A percentile compares a stretch with the other conserved stretches of the same genome.
These are phyloP conservation scores for Nymphalis urticae DNA, from an alignment of 2,888 invertebrate species.

Conservation along the genomic window DNA sequence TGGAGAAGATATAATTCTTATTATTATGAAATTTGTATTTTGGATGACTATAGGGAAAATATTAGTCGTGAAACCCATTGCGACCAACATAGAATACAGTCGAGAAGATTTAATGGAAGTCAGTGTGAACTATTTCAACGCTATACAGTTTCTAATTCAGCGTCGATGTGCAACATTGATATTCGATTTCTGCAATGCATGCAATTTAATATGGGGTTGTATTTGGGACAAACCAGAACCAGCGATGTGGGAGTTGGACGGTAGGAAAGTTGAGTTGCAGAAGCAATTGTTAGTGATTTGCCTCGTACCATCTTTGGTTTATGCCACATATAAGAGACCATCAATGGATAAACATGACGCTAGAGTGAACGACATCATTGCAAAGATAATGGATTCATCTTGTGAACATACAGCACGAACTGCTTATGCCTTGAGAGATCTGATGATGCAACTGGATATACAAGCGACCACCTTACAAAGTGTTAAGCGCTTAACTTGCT, in stretches of 20 bases:
- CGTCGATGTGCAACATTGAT: constrained; percentile 55
- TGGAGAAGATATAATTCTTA: constrained; percentile 68
- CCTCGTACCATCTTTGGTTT: constrained; percentile 82
- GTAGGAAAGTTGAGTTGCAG: constrained; percentile 68
- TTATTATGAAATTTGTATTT: constrained; percentile 75
- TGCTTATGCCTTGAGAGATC: constrained; percentile 82
- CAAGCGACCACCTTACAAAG: constrained; percentile 75
- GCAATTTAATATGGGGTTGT: constrained; percentile 58
- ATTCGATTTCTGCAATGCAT: constrained; percentile 63
- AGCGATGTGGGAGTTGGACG: constrained; percentile 44
- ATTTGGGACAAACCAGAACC: constrained; percentile 54
- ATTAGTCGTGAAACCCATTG: constrained; percentile 56
- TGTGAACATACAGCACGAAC: constrained; percentile 84
- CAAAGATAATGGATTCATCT: constrained; percentile 82
- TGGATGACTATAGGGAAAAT: constrained; percentile 66
- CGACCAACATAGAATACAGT: constrained; percentile 56
- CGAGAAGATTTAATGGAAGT: constrained; percentile 64
- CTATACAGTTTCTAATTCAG: constrained; percentile 54
- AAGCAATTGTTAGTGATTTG: constrained; percentile 84
- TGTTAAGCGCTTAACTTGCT: constrained; percentile 80
- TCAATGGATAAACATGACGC: constrained; percentile 59
- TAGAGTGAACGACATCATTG: constrained; percentile 81
- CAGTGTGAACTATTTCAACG: constrained; percentile 60
- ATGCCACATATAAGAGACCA: constrained; percentile 51
- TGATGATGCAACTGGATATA: constrained; percentile 68